phyloP scores from a whole-genome alignment of 2,113 vertebrate species.

The Pteruthius melanotis region DNA sequence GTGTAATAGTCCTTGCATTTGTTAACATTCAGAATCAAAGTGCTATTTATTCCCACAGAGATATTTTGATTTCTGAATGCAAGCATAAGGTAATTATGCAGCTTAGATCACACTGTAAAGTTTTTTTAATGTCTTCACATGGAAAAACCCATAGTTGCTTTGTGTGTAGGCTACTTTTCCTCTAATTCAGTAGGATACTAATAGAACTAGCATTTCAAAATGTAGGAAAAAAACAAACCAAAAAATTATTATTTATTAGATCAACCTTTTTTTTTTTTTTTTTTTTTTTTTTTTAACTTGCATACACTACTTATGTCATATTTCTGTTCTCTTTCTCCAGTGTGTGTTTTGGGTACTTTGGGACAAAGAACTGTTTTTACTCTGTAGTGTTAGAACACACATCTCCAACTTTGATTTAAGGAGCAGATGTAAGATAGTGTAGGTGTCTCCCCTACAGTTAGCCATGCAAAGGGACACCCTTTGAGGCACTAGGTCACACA shows the following conservation, averaged over 20 bases:
- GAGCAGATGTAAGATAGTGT: neutral
- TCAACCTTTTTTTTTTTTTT: neutral
- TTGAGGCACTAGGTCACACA: neutral
- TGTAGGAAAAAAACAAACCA: neutral
- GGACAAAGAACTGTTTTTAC: neutral
- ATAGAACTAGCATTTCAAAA: neutral
- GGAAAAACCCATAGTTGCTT: neutral
- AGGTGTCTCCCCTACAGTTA: neutral
- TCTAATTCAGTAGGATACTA: neutral
- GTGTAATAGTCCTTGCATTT: neutral
- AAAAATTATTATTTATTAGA: neutral
- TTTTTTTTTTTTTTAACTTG: neutral
- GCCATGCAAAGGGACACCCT: neutral
- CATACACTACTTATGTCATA: accelerated
- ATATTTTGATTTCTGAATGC: neutral
- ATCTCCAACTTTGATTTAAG: neutral
- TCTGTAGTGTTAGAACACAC: neutral
- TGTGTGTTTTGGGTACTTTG: neutral
- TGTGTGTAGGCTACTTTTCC: neutral
- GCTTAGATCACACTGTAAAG: neutral
- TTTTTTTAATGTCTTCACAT: neutral
- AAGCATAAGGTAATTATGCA: neutral
- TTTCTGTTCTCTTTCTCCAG: neutral
- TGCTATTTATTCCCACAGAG: neutral
- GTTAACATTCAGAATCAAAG: neutral